Conservation (phyloP, 2,888 invertebrate genomes). For the Nyleta sp. region DNA sequence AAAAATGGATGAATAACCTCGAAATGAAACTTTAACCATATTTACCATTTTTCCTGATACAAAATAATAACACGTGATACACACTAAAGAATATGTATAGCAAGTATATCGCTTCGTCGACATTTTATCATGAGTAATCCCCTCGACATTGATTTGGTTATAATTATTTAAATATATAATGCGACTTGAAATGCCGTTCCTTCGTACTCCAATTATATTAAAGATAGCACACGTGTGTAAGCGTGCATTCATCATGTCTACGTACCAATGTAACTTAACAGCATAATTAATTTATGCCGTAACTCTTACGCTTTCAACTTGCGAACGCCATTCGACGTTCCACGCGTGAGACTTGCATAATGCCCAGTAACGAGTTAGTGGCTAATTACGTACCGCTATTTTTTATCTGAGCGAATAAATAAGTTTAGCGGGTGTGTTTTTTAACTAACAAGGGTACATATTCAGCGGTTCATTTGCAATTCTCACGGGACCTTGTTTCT, state of each 20-base stretch:
- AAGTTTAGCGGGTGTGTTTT: background rate
- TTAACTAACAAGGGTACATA: too few species aligned
- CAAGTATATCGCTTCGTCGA: too few species aligned
- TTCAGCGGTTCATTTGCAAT: too few species aligned
- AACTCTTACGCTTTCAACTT: conserved; percentile 24
- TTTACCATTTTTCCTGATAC: too few species aligned
- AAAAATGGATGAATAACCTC: too few species aligned
- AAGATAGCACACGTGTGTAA: conserved; percentile 12
- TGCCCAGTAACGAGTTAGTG: background rate
- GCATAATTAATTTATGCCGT: conserved; percentile 32
- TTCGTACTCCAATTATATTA: conserved; percentile 18
- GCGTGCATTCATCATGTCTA: conserved; percentile 16
- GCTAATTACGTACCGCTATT: conserved; percentile 5
- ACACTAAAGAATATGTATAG: too few species aligned
- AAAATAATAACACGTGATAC: too few species aligned
- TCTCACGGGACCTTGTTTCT: too few species aligned
- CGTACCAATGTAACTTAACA: conserved; percentile 1
- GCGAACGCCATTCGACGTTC: conserved; percentile 1
- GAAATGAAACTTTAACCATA: too few species aligned
- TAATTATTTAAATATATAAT: background rate
- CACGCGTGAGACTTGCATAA: conserved; percentile 15
- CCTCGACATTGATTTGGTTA: background rate
- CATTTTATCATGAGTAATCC: background rate
- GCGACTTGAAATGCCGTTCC: background rate
- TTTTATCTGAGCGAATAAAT: background rate